These are phyloP conservation scores for Pterostichus niger DNA, from an alignment of 2,888 invertebrate genomes.

Conservation along the genomic window DNA sequence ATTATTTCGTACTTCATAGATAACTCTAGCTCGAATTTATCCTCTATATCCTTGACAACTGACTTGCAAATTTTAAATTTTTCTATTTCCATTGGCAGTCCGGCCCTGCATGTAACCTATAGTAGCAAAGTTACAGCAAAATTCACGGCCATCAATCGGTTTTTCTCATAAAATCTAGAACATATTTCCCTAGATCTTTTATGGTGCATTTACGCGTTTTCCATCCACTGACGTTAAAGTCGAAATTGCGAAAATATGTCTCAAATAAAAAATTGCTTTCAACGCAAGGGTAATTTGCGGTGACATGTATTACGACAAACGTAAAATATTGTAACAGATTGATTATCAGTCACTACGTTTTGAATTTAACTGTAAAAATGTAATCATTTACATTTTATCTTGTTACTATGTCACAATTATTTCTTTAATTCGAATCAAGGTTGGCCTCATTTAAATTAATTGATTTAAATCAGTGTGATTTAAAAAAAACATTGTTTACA, in stretches of 20 bases:
- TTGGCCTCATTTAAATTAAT: too few species aligned
- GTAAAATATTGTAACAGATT: conserved; percentile 17
- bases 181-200: conserved; percentile 35
- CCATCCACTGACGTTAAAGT: conserved; percentile 34
- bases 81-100: too few species aligned
- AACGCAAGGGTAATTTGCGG: conserved; percentile 13
- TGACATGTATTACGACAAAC: conserved; percentile 23
- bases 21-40: too few species aligned
- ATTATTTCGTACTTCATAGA: too few species aligned
- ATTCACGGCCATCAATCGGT: not conserved
- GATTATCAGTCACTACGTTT: not conserved
- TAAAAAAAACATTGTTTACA: too few species aligned
- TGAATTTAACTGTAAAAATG: not conserved
- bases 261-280: conserved; percentile 46
- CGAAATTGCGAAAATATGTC: conserved; percentile 49
- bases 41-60: too few species aligned
- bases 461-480: too few species aligned
- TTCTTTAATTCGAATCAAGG: too few species aligned
- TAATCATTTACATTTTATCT: not conserved
- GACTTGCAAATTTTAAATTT: too few species aligned
- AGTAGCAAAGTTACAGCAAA: not conserved
- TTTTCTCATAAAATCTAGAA: conserved; percentile 24
- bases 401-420: conserved; percentile 10
- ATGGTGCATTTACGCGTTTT: conserved; percentile 20
- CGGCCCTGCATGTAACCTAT: not conserved